phyloP scores from a whole-genome alignment of 92 coral and sea anemone species.

The Epizoanthus scotinus region DNA sequence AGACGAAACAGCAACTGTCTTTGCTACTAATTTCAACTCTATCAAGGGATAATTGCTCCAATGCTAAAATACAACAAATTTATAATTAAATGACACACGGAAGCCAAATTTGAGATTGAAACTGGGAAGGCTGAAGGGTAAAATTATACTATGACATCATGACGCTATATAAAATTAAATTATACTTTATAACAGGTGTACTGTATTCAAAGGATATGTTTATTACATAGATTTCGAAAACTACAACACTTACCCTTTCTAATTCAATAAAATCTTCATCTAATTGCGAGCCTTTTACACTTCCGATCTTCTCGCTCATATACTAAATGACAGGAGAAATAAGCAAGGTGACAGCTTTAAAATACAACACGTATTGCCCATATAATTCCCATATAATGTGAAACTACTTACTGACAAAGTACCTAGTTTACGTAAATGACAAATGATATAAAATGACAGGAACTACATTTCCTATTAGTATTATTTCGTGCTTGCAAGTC shows the following conservation, averaged over 20 bases:
- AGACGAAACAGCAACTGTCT: too few relatives aligned
- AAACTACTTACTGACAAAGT: background rate
- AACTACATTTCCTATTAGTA: background rate
- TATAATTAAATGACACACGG: too few relatives aligned
- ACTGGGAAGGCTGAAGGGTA: too few relatives aligned
- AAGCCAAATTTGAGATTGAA: too few relatives aligned
- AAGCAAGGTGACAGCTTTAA: constrained; percentile 23
- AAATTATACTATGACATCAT: too few relatives aligned
- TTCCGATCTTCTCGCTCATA: constrained; percentile 98
- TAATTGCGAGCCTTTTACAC: constrained; percentile 91
- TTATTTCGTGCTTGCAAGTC: constrained; percentile 4
- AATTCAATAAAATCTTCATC: constrained; percentile 92
- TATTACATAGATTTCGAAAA: background rate
- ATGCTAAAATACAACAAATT: too few relatives aligned
- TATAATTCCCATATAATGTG: background rate
- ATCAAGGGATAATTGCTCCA: too few relatives aligned
- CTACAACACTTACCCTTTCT: constrained; percentile 76
- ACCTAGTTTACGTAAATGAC: background rate
- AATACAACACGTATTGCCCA: background rate
- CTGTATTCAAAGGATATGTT: background rate
- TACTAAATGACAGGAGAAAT: constrained; percentile 62
- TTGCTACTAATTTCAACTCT: too few relatives aligned
- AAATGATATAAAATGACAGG: background rate
- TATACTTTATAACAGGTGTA: background rate
- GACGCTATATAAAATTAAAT: background rate